These are phyloP conservation scores for Lethrus apterus DNA, from an alignment of 1,140 invertebrate species.

Conservation along the genomic window DNA sequence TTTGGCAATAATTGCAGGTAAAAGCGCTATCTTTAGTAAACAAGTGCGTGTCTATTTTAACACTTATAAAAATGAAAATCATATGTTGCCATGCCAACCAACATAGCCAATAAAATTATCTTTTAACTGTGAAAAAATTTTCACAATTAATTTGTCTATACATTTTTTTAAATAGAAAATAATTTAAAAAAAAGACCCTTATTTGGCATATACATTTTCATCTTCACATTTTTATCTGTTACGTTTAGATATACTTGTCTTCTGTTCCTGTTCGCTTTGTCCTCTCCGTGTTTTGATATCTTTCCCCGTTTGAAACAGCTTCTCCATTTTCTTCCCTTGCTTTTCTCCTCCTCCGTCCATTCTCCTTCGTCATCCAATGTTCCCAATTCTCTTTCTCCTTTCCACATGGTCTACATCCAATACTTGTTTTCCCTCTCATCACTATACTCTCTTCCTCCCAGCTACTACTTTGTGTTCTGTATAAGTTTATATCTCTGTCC, in stretches of 20 bases:
- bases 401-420: background rate
- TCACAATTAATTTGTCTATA: background rate
- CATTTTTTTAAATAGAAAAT: constrained; percentile 8
- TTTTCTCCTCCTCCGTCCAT: too few species aligned
- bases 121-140: background rate
- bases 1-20: constrained; percentile 5
- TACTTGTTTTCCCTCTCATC: background rate
- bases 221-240: too few species aligned
- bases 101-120: background rate
- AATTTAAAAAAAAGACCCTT: too few species aligned
- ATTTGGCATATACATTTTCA: too few species aligned
- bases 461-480: background rate
- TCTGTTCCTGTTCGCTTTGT: too few species aligned
- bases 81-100: background rate
- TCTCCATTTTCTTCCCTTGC: background rate
- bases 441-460: constrained; percentile 15
- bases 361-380: too few species aligned
- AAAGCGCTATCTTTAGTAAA: too few species aligned
- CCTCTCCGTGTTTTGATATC: too few species aligned
- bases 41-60: too few species aligned
- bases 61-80: background rate
- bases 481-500: too few species aligned
- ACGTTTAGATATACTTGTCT: too few species aligned
- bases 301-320: too few species aligned
- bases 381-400: background rate